These are phyloP conservation scores for Montipora cactus DNA, from an alignment of 64 coral and sea anemone species.

Conservation along the genomic window DNA sequence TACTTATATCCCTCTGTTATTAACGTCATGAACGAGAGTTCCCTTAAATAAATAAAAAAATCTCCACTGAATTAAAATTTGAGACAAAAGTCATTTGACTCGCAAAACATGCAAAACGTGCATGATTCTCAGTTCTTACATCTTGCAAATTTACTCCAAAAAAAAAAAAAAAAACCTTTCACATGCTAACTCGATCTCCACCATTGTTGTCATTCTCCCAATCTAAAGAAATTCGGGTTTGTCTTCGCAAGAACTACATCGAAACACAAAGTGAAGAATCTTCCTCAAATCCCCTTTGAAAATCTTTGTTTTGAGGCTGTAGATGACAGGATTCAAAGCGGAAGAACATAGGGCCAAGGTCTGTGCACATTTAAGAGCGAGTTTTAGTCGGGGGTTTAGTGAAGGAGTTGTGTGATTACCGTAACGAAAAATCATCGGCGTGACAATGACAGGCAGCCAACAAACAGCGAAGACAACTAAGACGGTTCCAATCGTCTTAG, in stretches of 20 bases:
- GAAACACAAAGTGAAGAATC: not conserved
- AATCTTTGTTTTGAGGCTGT: conserved; percentile 79
- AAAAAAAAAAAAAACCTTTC: not conserved
- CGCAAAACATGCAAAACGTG: too few relatives aligned
- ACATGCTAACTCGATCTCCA: not conserved
- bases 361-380: conserved; percentile 79
- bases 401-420: not conserved
- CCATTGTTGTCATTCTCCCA: not conserved
- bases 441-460: conserved; percentile 85
- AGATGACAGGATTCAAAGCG: conserved; percentile 89
- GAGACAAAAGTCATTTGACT: too few relatives aligned
- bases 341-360: conserved; percentile 91
- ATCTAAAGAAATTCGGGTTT: not conserved
- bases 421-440: conserved; percentile 75
- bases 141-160: not conserved
- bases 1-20: too few relatives aligned
- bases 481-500: conserved; percentile 88
- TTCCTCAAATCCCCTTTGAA: conserved; percentile 75
- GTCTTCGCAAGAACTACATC: not conserved
- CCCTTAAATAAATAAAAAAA: too few relatives aligned
- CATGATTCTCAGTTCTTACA: not conserved
- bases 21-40: too few relatives aligned
- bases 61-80: too few relatives aligned
- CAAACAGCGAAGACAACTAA: conserved; percentile 82
- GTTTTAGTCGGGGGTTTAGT: not conserved